phyloP scores from a whole-genome alignment of 2,113 vertebrate species.

The Paratilapia polleni region DNA sequence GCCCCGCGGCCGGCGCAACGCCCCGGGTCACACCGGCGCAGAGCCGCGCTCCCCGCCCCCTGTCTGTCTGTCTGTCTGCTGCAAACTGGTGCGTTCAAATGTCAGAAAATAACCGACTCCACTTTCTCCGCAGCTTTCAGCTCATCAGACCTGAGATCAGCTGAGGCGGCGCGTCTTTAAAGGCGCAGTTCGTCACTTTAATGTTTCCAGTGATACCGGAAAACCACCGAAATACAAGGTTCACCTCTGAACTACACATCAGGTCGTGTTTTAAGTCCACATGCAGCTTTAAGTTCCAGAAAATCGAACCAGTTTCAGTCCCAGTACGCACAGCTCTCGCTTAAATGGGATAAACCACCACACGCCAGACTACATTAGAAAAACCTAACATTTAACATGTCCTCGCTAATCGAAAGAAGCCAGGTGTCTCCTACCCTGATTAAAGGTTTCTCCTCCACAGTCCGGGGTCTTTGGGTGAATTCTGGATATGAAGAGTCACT shows the following conservation, averaged over 20 bases:
- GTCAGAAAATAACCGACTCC: neutral
- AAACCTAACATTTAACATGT: neutral
- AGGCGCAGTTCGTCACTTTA: neutral
- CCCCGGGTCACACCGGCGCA: neutral
- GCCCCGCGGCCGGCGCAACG: neutral
- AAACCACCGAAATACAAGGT: neutral
- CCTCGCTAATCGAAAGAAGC: accelerated
- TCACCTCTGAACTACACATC: neutral
- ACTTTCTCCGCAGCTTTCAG: too few relatives aligned
- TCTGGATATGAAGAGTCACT: neutral
- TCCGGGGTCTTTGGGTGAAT: neutral
- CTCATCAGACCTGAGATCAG: neutral
- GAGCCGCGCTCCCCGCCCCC: neutral
- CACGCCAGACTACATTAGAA: slow-evolving; percentile 9
- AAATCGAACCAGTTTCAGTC: neutral
- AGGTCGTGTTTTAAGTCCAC: accelerated
- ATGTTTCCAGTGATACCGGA: neutral
- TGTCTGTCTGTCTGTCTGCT: neutral
- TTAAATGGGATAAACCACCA: neutral
- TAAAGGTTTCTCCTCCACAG: neutral
- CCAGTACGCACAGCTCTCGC: neutral
- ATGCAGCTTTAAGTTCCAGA: neutral
- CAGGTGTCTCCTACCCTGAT: neutral
- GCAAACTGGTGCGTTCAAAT: neutral
- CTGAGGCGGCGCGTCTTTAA: too few relatives aligned